Percentiles rank a stretch among this genome's conserved stretches.
Conservation (phyloP, 2,888 invertebrate species). For the Mycalesis mineus region DNA sequence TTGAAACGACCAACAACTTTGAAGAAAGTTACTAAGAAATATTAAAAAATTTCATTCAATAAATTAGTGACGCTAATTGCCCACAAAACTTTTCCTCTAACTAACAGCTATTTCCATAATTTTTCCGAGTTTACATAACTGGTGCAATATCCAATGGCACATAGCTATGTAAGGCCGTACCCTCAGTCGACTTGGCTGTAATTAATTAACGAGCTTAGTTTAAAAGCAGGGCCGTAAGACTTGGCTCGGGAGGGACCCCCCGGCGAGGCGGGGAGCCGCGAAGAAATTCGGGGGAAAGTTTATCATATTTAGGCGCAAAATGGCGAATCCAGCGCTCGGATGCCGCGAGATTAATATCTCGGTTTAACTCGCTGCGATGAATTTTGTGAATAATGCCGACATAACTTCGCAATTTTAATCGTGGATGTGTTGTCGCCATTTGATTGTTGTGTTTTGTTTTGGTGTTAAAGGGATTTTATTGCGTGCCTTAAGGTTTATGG, state of each 20-base stretch:
- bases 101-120: slow-evolving; percentile 10
- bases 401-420: slow-evolving; percentile 60
- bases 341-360: slow-evolving; percentile 76
- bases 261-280: slow-evolving; percentile 52
- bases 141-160: slow-evolving; percentile 72
- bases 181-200: slow-evolving; percentile 75
- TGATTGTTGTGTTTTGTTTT: slow-evolving; percentile 28
- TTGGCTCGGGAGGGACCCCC: slow-evolving; percentile 57
- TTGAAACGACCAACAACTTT: too few species aligned
- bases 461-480: slow-evolving; percentile 10
- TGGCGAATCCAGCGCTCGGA: slow-evolving; percentile 77
- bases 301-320: slow-evolving; percentile 79
- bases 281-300: slow-evolving; percentile 78
- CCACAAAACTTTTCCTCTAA: slow-evolving; percentile 4
- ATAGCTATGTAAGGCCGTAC: slow-evolving; percentile 70
- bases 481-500: slow-evolving; percentile 5
- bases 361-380: slow-evolving; percentile 73
- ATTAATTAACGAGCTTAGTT: slow-evolving; percentile 80
- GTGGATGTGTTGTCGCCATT: slow-evolving; percentile 33
- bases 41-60: not conserved
- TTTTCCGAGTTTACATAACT: slow-evolving; percentile 30
- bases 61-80: slow-evolving; percentile 4
- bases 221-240: slow-evolving; percentile 79
- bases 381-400: slow-evolving; percentile 69
- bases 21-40: not conserved